Conservation (phyloP, 2,113 vertebrate genomes). For the Mustela lutreola region DNA sequence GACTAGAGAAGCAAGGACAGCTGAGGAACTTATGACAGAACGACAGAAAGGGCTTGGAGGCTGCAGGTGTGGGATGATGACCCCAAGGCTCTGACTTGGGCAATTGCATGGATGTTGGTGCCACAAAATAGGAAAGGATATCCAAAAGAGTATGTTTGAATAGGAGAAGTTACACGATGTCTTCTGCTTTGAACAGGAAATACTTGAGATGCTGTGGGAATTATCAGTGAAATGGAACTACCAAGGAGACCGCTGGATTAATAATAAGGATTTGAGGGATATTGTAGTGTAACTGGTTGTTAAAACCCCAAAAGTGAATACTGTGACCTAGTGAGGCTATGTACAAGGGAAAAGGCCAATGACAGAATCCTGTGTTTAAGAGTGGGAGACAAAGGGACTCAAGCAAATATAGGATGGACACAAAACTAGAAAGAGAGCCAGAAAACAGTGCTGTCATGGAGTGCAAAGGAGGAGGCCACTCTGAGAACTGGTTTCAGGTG, state of each 20-base stretch:
- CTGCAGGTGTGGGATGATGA: neutral
- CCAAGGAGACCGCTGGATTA: neutral
- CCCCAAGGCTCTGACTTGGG: neutral
- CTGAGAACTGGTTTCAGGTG: neutral
- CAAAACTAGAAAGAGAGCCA: neutral
- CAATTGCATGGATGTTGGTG: neutral
- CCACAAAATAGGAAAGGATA: neutral
- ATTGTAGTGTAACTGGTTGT: neutral
- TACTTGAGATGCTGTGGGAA: neutral
- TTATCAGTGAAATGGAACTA: neutral
- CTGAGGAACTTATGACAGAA: neutral
- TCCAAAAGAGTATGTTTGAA: neutral
- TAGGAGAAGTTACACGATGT: neutral
- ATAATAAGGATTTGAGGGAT: neutral
- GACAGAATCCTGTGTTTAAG: neutral
- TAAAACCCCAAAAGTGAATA: neutral
- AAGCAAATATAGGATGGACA: neutral
- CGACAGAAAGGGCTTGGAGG: neutral
- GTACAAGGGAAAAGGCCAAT: neutral
- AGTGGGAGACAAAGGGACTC: neutral
- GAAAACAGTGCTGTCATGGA: neutral
- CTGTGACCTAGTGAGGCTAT: neutral
- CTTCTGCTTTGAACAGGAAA: neutral
- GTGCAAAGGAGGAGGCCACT: neutral
- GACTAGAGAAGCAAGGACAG: neutral